Evolutionary conservation across 2,113 vertebrate genomes (phyloP), one percentile per base, ranked within the genome.

Genomic region (Perognathus longimembris): DNA sequence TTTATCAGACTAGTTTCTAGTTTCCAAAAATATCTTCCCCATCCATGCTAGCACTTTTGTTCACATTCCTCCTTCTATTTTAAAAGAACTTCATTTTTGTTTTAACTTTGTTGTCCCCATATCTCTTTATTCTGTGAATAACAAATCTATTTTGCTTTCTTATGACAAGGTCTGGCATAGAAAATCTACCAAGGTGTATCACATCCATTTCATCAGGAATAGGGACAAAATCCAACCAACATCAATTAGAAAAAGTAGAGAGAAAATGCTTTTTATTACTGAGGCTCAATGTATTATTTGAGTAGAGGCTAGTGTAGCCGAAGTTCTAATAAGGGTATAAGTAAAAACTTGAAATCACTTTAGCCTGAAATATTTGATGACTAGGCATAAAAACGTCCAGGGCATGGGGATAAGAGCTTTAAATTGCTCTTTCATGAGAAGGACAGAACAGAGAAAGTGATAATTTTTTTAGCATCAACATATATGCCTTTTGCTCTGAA

Each of bases 401-500:
- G 4, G 38, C 1, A 42, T 34, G 1, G 45, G 67, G 5, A 21
- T 80, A 18, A 90, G 9, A 79, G 42, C 6, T 22, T 86, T 57
- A 85, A 84, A 57, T 7, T 42, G 0, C 5, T 85, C 2, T 54
- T 24, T 78, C 78, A 6, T 59, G 38, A 67, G 75, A 87, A 91
- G 11, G 14, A 64, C 22, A 50, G 38, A 88, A 71, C n/a, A 73
- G 5, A 45, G 10, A 76, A 66, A 87, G 3, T 11, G 17, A 38
- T 76, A 24, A 6, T n/a, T 30, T 89, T n/a, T 77, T 84, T 63
- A 73, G 73, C 61, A 36, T n/a, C 1, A 40, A 6, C 77, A 87
- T 36, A 86, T 69, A 77, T 81, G 77, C 82, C 87, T 69, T 90
- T 84, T 85, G 0, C 10, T 54, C 40, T 93, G 10, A 81, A 89